phyloP scores from a whole-genome alignment of 2,797 vertebrate genomes.

The Mus spretus region DNA sequence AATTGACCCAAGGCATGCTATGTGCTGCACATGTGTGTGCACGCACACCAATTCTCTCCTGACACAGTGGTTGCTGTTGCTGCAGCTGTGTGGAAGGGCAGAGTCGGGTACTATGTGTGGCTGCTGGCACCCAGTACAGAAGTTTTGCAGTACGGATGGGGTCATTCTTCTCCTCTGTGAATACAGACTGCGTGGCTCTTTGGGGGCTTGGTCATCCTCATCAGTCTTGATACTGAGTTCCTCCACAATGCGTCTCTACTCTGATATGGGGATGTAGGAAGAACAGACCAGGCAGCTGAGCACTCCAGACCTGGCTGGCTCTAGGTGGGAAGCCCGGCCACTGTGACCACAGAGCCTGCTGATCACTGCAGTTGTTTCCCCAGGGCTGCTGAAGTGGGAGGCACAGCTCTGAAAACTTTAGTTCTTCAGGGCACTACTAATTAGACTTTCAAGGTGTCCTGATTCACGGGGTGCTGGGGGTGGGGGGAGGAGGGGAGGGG shows the following conservation, averaged over 20 bases:
- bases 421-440: background rate
- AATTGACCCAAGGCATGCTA: background rate
- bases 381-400: background rate
- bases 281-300: background rate
- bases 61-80: background rate
- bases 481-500: too few relatives aligned
- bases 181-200: background rate
- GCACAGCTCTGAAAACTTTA: background rate
- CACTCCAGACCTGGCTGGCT: background rate
- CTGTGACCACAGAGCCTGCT: too few relatives aligned
- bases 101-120: rapidly evolving
- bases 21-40: background rate
- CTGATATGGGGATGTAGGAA: background rate
- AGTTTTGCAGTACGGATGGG: background rate
- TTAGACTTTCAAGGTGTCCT: background rate
- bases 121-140: background rate
- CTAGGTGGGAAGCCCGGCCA: background rate
- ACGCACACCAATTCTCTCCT: too few relatives aligned
- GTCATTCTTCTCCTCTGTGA: background rate
- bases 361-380: background rate
- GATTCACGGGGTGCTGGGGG: background rate
- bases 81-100: background rate
- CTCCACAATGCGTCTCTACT: background rate
- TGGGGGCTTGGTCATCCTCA: background rate
- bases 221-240: background rate